Percentiles rank a stretch among this genome's conserved stretches.
Conservation (phyloP, 1,140 invertebrate species). For the Fopius arisanus region DNA sequence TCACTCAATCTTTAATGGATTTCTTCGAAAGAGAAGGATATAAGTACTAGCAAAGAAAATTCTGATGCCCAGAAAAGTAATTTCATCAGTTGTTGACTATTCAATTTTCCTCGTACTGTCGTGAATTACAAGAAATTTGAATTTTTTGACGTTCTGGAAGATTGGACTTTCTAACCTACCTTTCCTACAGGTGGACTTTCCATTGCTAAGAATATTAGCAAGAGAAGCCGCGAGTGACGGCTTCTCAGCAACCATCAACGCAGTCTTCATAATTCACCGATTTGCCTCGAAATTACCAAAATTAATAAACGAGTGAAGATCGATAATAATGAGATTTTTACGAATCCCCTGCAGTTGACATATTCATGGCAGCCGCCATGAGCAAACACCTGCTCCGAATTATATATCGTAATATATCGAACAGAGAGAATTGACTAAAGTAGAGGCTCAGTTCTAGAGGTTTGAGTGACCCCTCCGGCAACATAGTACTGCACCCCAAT, state of each 20-base stretch:
- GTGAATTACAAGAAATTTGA: not conserved
- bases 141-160: slow-evolving; percentile 3
- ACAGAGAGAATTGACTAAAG: too few relatives aligned
- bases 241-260: slow-evolving; percentile 99
- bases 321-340: not conserved
- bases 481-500: too few relatives aligned
- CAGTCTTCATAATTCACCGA: slow-evolving; percentile 78
- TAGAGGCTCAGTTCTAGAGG: too few relatives aligned
- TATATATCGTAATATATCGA: too few relatives aligned
- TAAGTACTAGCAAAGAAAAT: too few relatives aligned
- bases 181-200: slow-evolving; percentile 82
- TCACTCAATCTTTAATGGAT: too few relatives aligned
- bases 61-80: too few relatives aligned
- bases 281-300: not conserved
- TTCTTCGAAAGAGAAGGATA: too few relatives aligned
- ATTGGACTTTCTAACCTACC: slow-evolving; percentile 68
- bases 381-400: slow-evolving; percentile 1
- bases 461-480: too few relatives aligned
- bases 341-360: not conserved
- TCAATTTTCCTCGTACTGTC: not conserved
- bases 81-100: too few relatives aligned
- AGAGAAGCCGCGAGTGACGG: slow-evolving; percentile 95
- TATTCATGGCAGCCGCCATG: slow-evolving; percentile 3
- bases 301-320: not conserved
- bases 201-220: slow-evolving; percentile 93